Evolutionary conservation across 2,797 vertebrate species (phyloP).

Genomic region (Cercopithecus hamlyni): DNA sequence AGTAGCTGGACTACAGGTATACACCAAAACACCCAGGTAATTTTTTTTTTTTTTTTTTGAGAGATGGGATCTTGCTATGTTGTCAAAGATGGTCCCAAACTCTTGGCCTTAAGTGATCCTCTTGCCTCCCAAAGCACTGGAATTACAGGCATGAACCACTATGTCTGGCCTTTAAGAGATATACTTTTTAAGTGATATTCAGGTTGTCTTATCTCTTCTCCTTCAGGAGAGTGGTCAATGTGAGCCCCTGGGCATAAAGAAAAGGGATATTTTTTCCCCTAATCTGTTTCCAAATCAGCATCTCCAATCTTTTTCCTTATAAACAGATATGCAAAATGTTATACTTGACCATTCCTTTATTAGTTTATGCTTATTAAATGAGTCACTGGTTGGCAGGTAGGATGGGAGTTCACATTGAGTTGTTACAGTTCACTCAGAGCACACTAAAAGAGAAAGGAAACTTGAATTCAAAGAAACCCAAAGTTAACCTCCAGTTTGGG

Average conservation of each 20-base stretch:
- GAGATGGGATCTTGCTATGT: neutral
- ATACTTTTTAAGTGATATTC: neutral
- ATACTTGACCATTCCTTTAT: neutral
- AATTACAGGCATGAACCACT: neutral
- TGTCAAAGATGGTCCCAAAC: neutral
- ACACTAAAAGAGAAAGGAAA: neutral
- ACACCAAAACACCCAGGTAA: neutral
- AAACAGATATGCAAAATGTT: neutral
- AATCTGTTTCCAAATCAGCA: neutral
- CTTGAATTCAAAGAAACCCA: neutral
- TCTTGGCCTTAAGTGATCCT: neutral
- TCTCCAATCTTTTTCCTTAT: conserved; percentile 13
- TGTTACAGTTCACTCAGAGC: neutral
- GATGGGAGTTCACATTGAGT: neutral
- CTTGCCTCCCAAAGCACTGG: neutral
- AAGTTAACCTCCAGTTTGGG: neutral
- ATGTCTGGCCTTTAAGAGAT: neutral
- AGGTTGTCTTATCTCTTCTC: neutral
- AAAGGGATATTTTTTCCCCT: neutral
- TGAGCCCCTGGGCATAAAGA: neutral
- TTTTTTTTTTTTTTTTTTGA: neutral
- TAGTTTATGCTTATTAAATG: neutral
- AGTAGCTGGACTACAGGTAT: neutral
- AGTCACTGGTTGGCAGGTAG: neutral
- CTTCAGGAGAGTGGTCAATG: neutral